Conservation (phyloP, 1,140 invertebrate genomes). For the Diabrotica virgifera region DNA sequence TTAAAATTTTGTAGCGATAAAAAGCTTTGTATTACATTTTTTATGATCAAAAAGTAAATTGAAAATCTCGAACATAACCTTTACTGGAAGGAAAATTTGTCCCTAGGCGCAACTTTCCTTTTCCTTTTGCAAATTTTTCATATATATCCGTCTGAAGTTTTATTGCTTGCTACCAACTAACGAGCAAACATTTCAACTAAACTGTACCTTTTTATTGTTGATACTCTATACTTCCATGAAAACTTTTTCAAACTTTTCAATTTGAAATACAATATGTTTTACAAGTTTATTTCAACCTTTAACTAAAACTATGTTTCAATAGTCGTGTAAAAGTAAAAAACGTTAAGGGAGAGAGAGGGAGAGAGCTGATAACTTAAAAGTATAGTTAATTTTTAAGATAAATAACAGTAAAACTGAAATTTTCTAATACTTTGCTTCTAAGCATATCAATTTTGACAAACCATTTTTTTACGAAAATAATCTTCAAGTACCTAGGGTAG, state of each 20-base stretch:
- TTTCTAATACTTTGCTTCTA: too few species aligned
- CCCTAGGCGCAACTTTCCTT: background rate
- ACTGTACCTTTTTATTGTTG: background rate
- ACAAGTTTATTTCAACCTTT: background rate
- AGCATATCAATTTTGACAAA: too few species aligned
- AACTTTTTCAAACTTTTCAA: conserved; percentile 1
- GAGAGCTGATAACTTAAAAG: too few species aligned
- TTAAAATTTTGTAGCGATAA: background rate
- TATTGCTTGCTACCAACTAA: background rate
- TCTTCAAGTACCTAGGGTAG: too few species aligned
- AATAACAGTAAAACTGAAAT: too few species aligned
- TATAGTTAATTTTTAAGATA: too few species aligned
- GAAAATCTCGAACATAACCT: conserved; percentile 1
- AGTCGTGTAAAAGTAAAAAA: too few species aligned
- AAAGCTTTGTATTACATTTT: background rate
- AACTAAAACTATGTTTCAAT: too few species aligned
- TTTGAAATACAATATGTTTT: background rate
- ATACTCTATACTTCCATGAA: background rate
- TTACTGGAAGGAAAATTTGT: background rate
- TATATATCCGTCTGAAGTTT: background rate
- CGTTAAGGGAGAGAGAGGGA: too few species aligned
- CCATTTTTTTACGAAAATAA: too few species aligned
- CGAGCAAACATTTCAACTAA: background rate
- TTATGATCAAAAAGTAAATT: conserved; percentile 1
- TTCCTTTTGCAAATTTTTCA: conserved; percentile 3